A percentile compares a stretch with the other conserved stretches of the same genome.
Evolutionary conservation across 2,113 vertebrate species (phyloP).

Genomic region (Ceyx margarethae): DNA sequence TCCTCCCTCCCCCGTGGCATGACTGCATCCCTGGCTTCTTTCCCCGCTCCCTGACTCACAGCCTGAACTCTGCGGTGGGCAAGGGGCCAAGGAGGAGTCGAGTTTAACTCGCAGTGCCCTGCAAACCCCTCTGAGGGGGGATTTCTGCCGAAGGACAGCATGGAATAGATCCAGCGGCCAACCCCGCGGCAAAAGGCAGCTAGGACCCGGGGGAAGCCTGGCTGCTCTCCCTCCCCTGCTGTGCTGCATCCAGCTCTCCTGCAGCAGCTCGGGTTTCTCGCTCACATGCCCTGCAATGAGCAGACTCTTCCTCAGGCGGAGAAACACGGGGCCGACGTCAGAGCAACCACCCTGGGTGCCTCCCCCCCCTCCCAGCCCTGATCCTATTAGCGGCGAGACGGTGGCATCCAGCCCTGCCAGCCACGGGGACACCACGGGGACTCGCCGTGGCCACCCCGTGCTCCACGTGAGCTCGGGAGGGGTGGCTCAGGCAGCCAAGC

Average conservation of each 20-base stretch:
- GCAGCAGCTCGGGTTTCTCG: neutral
- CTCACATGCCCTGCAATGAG: neutral
- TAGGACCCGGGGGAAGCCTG: neutral
- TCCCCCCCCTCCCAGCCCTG: neutral
- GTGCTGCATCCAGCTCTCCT: neutral
- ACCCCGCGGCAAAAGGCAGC: rapidly evolving
- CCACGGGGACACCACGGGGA: neutral
- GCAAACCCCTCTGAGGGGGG: neutral
- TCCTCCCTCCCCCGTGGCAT: neutral
- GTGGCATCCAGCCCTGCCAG: neutral
- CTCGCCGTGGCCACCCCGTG: rapidly evolving
- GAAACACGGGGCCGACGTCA: neutral
- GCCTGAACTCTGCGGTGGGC: neutral
- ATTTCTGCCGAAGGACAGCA: rapidly evolving
- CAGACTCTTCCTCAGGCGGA: neutral
- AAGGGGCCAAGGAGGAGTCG: neutral
- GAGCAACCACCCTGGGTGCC: neutral
- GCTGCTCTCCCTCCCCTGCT: neutral
- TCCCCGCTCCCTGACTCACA: constrained; percentile 10
- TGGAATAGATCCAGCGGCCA: neutral
- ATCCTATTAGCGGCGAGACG: neutral
- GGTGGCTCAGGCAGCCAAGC: neutral
- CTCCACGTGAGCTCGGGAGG: neutral
- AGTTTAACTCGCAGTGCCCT: neutral
- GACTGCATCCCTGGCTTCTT: constrained; percentile 26